phyloP scores from a whole-genome alignment of 2,113 vertebrate species.

The Macrotus californicus region DNA sequence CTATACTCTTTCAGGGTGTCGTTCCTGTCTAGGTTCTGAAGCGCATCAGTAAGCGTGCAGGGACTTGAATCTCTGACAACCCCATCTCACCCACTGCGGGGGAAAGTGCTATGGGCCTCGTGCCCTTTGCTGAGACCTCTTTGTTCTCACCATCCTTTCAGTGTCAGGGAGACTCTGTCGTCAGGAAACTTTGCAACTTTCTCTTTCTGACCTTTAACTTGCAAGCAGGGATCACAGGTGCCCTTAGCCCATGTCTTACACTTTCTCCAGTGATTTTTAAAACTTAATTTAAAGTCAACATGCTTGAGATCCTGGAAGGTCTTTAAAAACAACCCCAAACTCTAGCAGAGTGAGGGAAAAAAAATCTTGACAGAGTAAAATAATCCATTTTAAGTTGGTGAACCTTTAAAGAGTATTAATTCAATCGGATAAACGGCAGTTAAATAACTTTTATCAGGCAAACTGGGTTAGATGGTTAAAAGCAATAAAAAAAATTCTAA shows the following conservation, averaged over 20 bases:
- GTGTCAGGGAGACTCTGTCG: not conserved
- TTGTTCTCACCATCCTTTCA: not conserved
- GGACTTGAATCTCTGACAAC: slow-evolving; percentile 31
- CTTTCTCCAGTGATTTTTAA: not conserved
- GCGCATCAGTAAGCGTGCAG: not conserved
- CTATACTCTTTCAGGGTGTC: not conserved
- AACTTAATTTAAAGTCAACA: slow-evolving; percentile 60
- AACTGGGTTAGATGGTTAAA: slow-evolving; percentile 87
- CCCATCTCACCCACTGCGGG: not conserved
- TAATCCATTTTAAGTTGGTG: slow-evolving; percentile 70
- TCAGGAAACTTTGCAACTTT: not conserved
- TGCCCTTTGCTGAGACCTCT: not conserved
- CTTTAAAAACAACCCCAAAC: slow-evolving; percentile 15
- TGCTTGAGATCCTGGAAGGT: slow-evolving; percentile 10
- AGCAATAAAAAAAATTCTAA: slow-evolving; percentile 81
- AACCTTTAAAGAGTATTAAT: slow-evolving; percentile 83
- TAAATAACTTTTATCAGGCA: slow-evolving; percentile 82
- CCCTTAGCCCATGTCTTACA: not conserved
- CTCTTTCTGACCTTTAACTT: slow-evolving; percentile 32
- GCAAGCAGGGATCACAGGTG: not conserved
- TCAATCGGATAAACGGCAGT: slow-evolving; percentile 81
- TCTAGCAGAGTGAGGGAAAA: not conserved
- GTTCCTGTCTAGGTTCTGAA: slow-evolving; percentile 24
- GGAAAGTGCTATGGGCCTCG: not conserved
- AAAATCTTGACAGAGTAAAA: slow-evolving; percentile 52